A percentile compares a stretch with the other conserved stretches of the same genome.
Evolutionary conservation across 2,113 vertebrate genomes (phyloP).

Genomic region (Tauraco erythrolophus): DNA sequence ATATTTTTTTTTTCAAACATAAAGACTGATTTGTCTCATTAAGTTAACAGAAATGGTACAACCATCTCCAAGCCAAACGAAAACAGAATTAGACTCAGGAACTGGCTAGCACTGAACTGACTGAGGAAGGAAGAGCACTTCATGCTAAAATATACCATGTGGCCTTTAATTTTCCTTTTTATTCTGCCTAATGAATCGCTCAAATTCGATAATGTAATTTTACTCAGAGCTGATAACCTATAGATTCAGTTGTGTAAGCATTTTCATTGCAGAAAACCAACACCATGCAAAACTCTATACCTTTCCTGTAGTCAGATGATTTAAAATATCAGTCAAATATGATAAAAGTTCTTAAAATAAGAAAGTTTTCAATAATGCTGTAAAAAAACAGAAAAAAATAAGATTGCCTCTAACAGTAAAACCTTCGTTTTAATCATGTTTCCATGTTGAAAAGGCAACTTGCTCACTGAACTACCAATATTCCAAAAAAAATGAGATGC

Average conservation of each 20-base stretch:
- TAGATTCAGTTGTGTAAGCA: neutral
- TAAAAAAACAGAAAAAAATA: neutral
- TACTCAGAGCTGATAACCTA: neutral
- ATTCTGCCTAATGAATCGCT: neutral
- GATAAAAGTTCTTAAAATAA: neutral
- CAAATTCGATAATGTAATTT: neutral
- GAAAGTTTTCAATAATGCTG: neutral
- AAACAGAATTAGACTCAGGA: neutral
- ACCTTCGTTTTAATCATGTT: neutral
- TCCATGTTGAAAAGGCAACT: neutral
- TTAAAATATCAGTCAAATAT: neutral
- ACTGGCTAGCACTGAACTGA: neutral
- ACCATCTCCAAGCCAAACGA: neutral
- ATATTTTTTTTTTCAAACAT: neutral
- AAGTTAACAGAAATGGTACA: neutral
- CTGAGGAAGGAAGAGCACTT: accelerated
- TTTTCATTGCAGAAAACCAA: neutral
- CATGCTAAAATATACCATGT: neutral
- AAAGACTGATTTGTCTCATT: neutral
- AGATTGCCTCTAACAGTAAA: neutral
- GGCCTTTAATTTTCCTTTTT: neutral
- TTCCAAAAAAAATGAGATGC: neutral
- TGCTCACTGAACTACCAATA: neutral
- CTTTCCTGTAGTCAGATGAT: neutral
- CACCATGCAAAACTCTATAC: neutral